These are phyloP conservation scores for Eristalis intricaria DNA, from an alignment of 2,888 invertebrate genomes.

Conservation along the genomic window DNA sequence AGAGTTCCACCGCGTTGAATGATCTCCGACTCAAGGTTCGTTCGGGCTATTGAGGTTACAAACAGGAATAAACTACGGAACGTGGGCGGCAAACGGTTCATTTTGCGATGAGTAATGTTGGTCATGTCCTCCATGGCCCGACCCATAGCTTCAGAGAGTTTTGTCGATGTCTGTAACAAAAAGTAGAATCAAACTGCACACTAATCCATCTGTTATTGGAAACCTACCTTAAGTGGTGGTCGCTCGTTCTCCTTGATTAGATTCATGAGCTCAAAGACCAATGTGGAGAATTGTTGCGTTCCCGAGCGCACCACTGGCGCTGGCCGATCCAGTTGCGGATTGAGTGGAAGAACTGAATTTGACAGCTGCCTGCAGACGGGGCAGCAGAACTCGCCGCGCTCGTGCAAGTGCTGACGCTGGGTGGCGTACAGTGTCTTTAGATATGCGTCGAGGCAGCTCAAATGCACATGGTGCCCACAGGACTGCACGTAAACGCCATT, in stretches of 20 bases:
- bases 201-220: not conserved
- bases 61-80: slow-evolving; percentile 92
- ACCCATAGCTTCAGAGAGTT: slow-evolving; percentile 92
- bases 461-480: slow-evolving; percentile 98
- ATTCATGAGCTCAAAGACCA: slow-evolving; percentile 82
- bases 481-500: slow-evolving; percentile 96
- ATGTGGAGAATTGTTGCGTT: slow-evolving; percentile 79
- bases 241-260: slow-evolving; percentile 87
- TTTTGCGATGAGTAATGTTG: slow-evolving; percentile 91
- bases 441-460: slow-evolving; percentile 96
- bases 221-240: slow-evolving; percentile 83
- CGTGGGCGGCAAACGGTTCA: slow-evolving; percentile 86
- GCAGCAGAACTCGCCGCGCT: slow-evolving; percentile 95
- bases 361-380: slow-evolving; percentile 96
- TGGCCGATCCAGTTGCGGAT: slow-evolving; percentile 87
- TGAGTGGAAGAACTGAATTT: slow-evolving; percentile 93
- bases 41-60: slow-evolving; percentile 93
- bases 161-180: slow-evolving; percentile 84
- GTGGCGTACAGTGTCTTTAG: slow-evolving; percentile 91
- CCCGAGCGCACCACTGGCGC: slow-evolving; percentile 85
- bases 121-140: slow-evolving; percentile 98
- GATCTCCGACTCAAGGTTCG: slow-evolving; percentile 95
- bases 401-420: slow-evolving; percentile 88
- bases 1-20: slow-evolving; percentile 94
- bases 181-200: slow-evolving; percentile 17